A percentile compares a stretch with the other conserved stretches of the same genome.
phyloP scores from a whole-genome alignment of 2,113 vertebrate species.

The Laticauda laticaudata region DNA sequence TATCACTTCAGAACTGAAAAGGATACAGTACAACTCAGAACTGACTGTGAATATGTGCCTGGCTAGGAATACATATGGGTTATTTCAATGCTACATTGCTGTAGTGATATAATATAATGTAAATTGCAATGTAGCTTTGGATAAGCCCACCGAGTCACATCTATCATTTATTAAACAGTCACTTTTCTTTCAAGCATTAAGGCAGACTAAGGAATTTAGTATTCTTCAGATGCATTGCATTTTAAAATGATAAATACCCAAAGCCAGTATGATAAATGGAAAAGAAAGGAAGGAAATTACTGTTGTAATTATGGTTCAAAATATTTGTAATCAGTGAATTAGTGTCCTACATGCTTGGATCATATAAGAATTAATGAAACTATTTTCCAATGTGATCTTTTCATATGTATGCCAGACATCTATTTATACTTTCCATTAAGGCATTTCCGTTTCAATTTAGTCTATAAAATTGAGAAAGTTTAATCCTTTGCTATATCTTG shows the following conservation, averaged over 20 bases:
- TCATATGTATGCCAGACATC: not conserved
- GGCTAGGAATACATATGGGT: not conserved
- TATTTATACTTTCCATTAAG: not conserved
- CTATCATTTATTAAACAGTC: not conserved
- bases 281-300: not conserved
- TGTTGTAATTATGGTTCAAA: not conserved
- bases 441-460: conserved; percentile 6
- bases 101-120: not conserved
- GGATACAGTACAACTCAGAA: not conserved
- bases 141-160: not conserved
- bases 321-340: not conserved
- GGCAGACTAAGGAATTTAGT: not conserved
- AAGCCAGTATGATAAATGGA: not conserved
- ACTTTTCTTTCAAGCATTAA: not conserved
- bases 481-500: not conserved
- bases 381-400: not conserved
- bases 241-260: not conserved
- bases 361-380: not conserved
- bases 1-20: not conserved
- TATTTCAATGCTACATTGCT: not conserved
- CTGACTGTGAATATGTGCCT: not conserved
- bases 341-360: not conserved
- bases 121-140: not conserved
- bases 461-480: not conserved
- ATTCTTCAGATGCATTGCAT: not conserved